These are phyloP conservation scores for Lomographa bimaculata DNA, from an alignment of 2,888 invertebrate genomes.

Conservation along the genomic window DNA sequence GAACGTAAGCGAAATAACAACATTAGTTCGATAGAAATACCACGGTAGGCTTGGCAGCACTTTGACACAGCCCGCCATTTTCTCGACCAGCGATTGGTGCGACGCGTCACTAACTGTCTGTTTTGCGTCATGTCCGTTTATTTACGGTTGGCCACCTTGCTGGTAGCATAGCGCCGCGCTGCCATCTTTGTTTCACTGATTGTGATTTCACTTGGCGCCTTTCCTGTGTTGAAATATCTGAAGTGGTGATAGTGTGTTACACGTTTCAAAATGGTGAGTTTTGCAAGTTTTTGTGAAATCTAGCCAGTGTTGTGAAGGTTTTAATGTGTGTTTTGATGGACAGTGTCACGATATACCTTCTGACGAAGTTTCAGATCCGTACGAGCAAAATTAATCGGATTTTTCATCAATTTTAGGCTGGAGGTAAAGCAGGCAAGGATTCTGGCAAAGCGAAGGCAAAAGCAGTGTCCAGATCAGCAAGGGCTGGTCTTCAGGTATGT, in stretches of 20 bases:
- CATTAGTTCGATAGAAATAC: too few relatives aligned
- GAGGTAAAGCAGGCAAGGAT: constrained; percentile 99
- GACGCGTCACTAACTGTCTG: constrained; percentile 29
- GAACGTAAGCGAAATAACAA: too few relatives aligned
- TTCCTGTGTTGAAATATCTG: constrained; percentile 78
- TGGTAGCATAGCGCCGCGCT: constrained; percentile 50
- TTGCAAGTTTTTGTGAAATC: constrained; percentile 76
- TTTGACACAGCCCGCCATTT: constrained; percentile 55
- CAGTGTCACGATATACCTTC: constrained; percentile 64
- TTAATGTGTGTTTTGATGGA: constrained; percentile 60
- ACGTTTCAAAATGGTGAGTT: constrained; percentile 84
- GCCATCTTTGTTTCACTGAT: constrained; percentile 67
- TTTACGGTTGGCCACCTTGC: constrained; percentile 56
- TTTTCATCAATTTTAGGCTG: constrained; percentile 92
- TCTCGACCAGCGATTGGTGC: constrained; percentile 50
- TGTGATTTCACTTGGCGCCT: constrained; percentile 82
- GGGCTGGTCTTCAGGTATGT: constrained; percentile 98
- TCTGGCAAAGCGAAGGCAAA: constrained; percentile 99
- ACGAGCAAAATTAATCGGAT: constrained; percentile 82
- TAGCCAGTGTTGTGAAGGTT: constrained; percentile 49
- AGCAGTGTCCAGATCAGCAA: constrained; percentile 99
- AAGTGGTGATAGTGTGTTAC: constrained; percentile 77
- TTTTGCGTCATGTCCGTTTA: constrained; percentile 60
- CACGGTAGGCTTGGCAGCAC: constrained; percentile 80
- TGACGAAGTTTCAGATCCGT: constrained; percentile 84